Conservation (phyloP, 2,888 invertebrate genomes). For the Ferdinandea cuprea region DNA sequence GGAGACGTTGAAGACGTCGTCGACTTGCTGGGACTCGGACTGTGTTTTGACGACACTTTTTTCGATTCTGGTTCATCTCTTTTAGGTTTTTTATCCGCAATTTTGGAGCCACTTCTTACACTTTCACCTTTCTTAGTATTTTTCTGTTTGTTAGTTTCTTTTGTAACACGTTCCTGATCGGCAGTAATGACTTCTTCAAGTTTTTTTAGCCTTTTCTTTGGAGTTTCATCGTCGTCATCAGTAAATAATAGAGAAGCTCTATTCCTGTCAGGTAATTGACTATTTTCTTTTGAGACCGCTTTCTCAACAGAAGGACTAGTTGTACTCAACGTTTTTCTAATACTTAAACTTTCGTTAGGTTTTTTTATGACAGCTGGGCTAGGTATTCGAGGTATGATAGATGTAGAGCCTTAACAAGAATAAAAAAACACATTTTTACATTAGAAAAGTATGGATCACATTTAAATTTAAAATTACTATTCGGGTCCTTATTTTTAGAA, state of each 20-base stretch:
- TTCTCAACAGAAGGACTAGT: neutral
- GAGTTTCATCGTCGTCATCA: slow-evolving; percentile 83
- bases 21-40: neutral
- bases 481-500: slow-evolving; percentile 25
- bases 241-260: slow-evolving; percentile 83
- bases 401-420: neutral
- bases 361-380: slow-evolving; percentile 29
- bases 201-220: slow-evolving; percentile 82
- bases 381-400: slow-evolving; percentile 27
- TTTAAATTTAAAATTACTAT: slow-evolving; percentile 6
- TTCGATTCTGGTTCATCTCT: neutral
- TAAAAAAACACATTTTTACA: neutral
- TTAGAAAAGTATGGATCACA: too few species aligned
- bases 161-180: slow-evolving; percentile 77
- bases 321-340: neutral
- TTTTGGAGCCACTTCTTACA: slow-evolving; percentile 5
- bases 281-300: slow-evolving; percentile 1
- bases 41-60: slow-evolving; percentile 1
- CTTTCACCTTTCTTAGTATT: slow-evolving; percentile 34
- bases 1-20: slow-evolving; percentile 20
- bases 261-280: slow-evolving; percentile 79
- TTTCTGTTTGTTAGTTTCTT: slow-evolving; percentile 76
- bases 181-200: slow-evolving; percentile 82
- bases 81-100: slow-evolving; percentile 6
- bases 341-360: slow-evolving; percentile 21